Percentiles rank a stretch among this genome's conserved stretches.
These are phyloP conservation scores for Hyposoter dolosus DNA, from an alignment of 2,888 invertebrate species.

Conservation along the genomic window DNA sequence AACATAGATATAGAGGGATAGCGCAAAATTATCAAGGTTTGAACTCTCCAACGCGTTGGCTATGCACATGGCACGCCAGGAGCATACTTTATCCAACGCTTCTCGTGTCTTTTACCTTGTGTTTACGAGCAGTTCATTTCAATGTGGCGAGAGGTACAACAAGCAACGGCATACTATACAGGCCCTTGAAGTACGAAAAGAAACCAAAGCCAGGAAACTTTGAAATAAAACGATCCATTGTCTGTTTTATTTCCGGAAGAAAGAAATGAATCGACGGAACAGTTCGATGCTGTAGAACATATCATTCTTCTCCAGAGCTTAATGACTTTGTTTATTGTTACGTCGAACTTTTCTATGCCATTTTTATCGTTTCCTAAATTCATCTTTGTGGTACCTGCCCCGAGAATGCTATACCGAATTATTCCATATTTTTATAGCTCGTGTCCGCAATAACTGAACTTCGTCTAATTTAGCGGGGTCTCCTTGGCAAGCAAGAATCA, in stretches of 20 bases:
- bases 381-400: neutral
- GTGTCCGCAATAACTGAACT: neutral
- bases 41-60: conserved; percentile 37
- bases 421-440: conserved; percentile 3
- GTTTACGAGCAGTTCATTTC: conserved; percentile 75
- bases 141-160: conserved; percentile 57
- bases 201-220: conserved; percentile 6
- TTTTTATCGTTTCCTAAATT: neutral
- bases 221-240: neutral
- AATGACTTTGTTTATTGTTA: neutral
- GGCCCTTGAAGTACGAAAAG: conserved; percentile 56
- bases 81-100: conserved; percentile 75
- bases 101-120: conserved; percentile 66
- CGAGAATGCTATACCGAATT: neutral
- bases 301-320: neutral
- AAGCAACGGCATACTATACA: neutral
- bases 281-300: neutral
- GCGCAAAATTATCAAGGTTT: conserved; percentile 47
- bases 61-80: conserved; percentile 74
- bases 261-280: neutral
- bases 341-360: neutral
- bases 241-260: neutral
- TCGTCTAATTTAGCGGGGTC: conserved; percentile 19
- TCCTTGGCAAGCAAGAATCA: conserved; percentile 8
- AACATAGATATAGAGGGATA: conserved; percentile 2